Conservation (phyloP, 2,113 vertebrate species). For the Apaloderma vittatum region DNA sequence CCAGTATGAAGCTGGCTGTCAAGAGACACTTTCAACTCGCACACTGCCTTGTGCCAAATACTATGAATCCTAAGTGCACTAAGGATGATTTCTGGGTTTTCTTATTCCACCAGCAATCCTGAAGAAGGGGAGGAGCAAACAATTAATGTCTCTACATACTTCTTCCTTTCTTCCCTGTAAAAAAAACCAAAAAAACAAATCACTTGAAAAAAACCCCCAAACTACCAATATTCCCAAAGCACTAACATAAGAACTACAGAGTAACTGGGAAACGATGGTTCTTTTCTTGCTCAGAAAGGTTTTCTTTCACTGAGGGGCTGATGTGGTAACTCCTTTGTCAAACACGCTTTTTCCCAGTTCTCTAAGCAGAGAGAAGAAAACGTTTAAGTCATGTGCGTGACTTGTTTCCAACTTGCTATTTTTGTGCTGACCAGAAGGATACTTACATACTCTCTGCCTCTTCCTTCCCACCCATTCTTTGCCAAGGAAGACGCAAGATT, state of each 20-base stretch:
- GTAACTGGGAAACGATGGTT: background rate
- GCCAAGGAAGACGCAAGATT: constrained; percentile 2
- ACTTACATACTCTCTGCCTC: background rate
- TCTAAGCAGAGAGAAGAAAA: constrained; percentile 30
- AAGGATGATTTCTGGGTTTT: background rate
- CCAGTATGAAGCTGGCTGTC: constrained; percentile 48
- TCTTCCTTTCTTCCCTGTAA: background rate
- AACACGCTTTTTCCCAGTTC: background rate
- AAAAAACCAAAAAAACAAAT: too few relatives aligned
- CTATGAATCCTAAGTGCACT: background rate
- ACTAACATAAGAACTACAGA: background rate
- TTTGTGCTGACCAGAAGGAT: background rate
- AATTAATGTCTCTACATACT: background rate
- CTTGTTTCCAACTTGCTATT: background rate
- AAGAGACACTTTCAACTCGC: constrained; percentile 52
- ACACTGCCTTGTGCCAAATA: constrained; percentile 35
- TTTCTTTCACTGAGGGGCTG: background rate
- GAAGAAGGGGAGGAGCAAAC: background rate
- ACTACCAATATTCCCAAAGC: background rate
- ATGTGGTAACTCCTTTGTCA: background rate
- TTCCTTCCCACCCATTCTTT: background rate
- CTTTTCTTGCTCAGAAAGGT: background rate
- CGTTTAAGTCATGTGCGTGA: background rate
- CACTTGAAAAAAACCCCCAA: background rate
- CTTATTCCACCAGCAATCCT: background rate